phyloP scores from a whole-genome alignment of 2,113 vertebrate genomes.

The Coregonus clupeaformis region DNA sequence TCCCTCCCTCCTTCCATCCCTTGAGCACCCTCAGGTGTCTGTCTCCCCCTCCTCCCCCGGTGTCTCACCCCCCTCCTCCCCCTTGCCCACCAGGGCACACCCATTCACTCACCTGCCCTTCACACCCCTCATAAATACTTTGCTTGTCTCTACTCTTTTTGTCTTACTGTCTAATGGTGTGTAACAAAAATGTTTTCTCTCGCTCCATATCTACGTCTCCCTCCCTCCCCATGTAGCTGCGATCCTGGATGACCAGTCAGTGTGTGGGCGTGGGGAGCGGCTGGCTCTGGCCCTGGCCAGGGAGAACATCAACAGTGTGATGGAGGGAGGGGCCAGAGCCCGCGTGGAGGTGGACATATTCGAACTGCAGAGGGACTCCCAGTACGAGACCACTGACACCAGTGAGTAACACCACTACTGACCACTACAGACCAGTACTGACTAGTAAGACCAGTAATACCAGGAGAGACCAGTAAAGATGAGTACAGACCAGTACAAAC shows the following conservation, averaged over 20 bases:
- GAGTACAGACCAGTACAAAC: neutral
- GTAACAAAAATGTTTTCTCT: neutral
- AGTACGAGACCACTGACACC: constrained; percentile 93
- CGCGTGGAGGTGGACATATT: constrained; percentile 92
- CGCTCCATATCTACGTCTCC: constrained; percentile 46
- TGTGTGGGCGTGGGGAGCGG: constrained; percentile 89
- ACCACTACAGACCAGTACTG: constrained; percentile 9
- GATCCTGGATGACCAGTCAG: constrained; percentile 88
- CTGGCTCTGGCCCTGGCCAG: constrained; percentile 87
- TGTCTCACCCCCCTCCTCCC: neutral
- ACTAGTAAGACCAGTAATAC: neutral
- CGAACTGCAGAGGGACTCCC: constrained; percentile 90
- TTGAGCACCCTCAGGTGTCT: neutral
- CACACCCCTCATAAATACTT: neutral
- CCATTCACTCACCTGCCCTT: constrained; percentile 10
- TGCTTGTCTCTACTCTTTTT: neutral
- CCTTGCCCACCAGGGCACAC: neutral
- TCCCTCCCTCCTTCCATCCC: neutral
- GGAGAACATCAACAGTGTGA: constrained; percentile 90
- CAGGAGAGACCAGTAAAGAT: no score
- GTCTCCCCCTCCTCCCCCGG: neutral
- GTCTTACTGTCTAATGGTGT: no score
- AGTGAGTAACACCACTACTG: constrained; percentile 75
- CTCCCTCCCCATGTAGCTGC: constrained; percentile 65
- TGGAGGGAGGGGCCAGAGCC: constrained; percentile 82